Evolutionary conservation across 2,113 vertebrate species (phyloP).

Genomic region (Zosterops borbonicus): DNA sequence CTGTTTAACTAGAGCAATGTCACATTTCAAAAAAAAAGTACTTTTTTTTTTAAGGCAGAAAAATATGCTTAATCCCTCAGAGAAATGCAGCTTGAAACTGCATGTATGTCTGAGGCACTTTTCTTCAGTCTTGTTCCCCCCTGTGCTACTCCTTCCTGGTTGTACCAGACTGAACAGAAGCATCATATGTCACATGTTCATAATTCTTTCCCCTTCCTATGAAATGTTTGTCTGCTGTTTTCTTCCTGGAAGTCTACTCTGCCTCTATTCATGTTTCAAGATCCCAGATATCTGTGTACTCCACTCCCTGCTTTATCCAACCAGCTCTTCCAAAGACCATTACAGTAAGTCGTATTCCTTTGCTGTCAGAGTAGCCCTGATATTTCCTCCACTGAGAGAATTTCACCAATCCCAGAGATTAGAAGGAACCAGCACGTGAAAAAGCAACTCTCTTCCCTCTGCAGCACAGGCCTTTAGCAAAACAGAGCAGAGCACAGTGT

Average conservation of each 20-base stretch:
- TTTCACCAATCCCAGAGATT: not conserved
- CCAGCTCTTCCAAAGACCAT: not conserved
- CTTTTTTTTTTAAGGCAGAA: not conserved
- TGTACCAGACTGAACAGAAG: not conserved
- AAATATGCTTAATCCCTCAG: not conserved
- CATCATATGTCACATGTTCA: fast-evolving
- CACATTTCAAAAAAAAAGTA: not conserved
- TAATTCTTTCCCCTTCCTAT: not conserved
- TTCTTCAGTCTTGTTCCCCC: not conserved
- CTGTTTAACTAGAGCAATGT: not conserved
- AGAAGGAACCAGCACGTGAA: not conserved
- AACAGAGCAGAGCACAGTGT: not conserved
- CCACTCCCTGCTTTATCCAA: not conserved
- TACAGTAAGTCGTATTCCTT: too few species aligned
- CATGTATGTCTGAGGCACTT: not conserved
- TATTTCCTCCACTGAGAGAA: not conserved
- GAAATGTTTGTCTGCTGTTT: not conserved
- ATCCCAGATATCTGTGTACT: not conserved
- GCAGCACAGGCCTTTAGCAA: not conserved
- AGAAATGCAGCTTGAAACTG: not conserved
- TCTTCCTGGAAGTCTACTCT: not conserved
- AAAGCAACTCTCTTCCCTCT: not conserved
- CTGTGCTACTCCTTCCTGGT: not conserved
- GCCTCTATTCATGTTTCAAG: not conserved
- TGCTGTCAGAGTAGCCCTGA: not conserved